Evolutionary conservation across 2,797 vertebrate species (phyloP).

Genomic region (Lophura swinhoii): DNA sequence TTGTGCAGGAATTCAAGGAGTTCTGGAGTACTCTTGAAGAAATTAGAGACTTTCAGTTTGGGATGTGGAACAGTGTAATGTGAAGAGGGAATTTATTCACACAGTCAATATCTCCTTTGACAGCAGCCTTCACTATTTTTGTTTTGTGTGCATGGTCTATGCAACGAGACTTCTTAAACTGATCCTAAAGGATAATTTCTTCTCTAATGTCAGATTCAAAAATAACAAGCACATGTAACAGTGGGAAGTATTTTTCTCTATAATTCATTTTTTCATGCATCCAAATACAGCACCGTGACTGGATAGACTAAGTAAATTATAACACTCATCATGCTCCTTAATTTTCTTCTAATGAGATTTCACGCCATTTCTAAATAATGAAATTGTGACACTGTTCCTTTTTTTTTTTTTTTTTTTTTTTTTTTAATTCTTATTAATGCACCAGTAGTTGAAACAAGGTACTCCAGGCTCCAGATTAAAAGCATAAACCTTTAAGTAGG

Average conservation of each 20-base stretch:
- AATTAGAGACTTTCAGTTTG: too few species aligned
- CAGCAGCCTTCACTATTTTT: background rate
- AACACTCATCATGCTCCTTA: background rate
- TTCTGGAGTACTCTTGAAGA: too few species aligned
- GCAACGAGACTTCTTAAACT: background rate
- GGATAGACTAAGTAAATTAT: background rate
- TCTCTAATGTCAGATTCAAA: background rate
- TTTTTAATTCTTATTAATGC: background rate
- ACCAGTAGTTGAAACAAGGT: background rate
- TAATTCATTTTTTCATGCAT: background rate
- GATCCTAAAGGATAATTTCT: background rate
- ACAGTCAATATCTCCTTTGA: background rate
- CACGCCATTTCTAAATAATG: background rate
- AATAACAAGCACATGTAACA: background rate
- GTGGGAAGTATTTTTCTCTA: background rate
- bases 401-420: too few species aligned
- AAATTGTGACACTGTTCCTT: background rate
- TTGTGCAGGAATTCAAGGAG: too few species aligned
- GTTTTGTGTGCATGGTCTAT: background rate
- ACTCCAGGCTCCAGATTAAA: background rate
- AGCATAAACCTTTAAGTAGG: background rate
- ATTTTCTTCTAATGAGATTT: background rate
- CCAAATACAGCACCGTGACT: background rate
- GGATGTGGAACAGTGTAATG: background rate
- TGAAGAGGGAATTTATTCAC: background rate